Percentiles rank a stretch among this genome's conserved stretches.
phyloP scores from a whole-genome alignment of 2,797 vertebrate species.

The Muscicapa striata region DNA sequence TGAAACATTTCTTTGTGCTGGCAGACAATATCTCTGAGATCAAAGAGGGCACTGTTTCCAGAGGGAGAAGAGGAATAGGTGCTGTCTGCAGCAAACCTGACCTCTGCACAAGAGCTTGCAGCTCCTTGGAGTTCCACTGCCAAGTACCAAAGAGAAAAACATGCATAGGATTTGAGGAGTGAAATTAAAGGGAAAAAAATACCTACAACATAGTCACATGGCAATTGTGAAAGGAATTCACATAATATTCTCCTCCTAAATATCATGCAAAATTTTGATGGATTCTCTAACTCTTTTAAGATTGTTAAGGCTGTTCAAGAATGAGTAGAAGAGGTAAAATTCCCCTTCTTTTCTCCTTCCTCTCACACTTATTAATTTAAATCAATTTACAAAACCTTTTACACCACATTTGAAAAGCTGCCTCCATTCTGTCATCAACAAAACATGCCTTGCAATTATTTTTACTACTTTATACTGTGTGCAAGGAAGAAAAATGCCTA shows the following conservation, averaged over 20 bases:
- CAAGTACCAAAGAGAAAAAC: slow-evolving; percentile 4
- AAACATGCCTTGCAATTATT: slow-evolving; percentile 36
- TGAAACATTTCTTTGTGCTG: neutral
- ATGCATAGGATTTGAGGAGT: neutral
- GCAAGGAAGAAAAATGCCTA: slow-evolving; percentile 11
- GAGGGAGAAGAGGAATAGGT: neutral
- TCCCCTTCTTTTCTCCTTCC: slow-evolving; percentile 11
- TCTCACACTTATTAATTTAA: slow-evolving; percentile 34
- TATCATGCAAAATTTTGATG: slow-evolving; percentile 14
- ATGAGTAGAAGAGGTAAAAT: neutral
- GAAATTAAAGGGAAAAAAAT: slow-evolving; percentile 43
- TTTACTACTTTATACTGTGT: slow-evolving; percentile 31
- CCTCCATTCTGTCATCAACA: neutral
- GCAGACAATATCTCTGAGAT: slow-evolving; percentile 28
- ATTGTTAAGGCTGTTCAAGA: neutral
- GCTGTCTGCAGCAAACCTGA: slow-evolving; percentile 38
- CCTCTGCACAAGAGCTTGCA: slow-evolving; percentile 44
- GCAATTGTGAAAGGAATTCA: neutral
- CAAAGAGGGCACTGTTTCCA: slow-evolving; percentile 38
- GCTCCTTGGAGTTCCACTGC: slow-evolving; percentile 12
- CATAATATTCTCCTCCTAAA: slow-evolving; percentile 1
- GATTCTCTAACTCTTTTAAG: neutral
- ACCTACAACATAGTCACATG: neutral
- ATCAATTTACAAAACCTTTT: slow-evolving; percentile 41
- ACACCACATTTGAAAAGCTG: slow-evolving; percentile 12